Conservation (phyloP, 2,888 invertebrate genomes). For the Ptilodon capucinus region DNA sequence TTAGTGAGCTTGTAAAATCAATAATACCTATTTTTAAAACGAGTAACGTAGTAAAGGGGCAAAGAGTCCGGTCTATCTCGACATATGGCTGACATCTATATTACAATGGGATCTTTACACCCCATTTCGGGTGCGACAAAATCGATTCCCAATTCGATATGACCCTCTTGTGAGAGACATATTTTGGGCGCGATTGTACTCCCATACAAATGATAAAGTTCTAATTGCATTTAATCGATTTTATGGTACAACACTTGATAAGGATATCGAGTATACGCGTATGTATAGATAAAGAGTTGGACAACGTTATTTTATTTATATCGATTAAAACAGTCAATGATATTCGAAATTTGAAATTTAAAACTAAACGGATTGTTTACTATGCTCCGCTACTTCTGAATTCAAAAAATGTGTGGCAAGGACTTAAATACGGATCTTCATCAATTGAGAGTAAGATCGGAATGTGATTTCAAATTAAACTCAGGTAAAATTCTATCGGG, state of each 20-base stretch:
- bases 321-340: too few relatives aligned
- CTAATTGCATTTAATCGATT: background rate
- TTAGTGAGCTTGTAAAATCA: background rate
- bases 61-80: slow-evolving; percentile 46
- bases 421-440: too few relatives aligned
- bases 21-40: slow-evolving; percentile 22
- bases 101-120: slow-evolving; percentile 77
- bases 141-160: slow-evolving; percentile 79
- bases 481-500: slow-evolving; percentile 45
- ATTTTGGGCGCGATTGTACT: slow-evolving; percentile 31
- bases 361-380: too few relatives aligned
- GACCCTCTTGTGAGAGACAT: slow-evolving; percentile 65
- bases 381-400: too few relatives aligned
- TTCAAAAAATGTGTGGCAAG: too few relatives aligned
- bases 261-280: too few relatives aligned
- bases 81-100: slow-evolving; percentile 77
- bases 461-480: slow-evolving; percentile 21
- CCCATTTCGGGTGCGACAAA: slow-evolving; percentile 78
- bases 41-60: slow-evolving; percentile 33
- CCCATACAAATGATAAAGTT: background rate
- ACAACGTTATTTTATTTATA: too few relatives aligned
- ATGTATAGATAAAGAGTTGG: too few relatives aligned
- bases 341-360: too few relatives aligned
- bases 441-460: slow-evolving; percentile 4
- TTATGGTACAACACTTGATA: too few relatives aligned